Evolutionary conservation across 2,113 vertebrate genomes (phyloP), one percentile per base, ranked within the genome.

Genomic region (Chaetura pelagica): DNA sequence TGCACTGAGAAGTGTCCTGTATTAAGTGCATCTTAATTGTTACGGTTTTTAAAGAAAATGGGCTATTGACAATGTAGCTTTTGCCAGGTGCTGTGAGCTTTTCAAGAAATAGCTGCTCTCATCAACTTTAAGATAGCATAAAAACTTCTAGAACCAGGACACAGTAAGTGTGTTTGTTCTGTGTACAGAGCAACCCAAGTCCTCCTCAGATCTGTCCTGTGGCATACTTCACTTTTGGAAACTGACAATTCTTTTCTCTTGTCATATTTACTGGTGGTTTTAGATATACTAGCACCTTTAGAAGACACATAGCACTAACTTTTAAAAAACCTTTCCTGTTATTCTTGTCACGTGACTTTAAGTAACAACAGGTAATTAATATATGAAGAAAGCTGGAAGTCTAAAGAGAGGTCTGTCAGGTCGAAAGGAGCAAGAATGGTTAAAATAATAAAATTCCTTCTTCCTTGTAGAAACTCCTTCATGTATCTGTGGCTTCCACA

Each of bases 401-500:
- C 42, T 78, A 46, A 35, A 27, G 75, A 68, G 80, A 75, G 8
- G 4, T 38, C 21, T 2, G 1, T 32, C 12, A 15, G 23, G 8
- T 71, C 19, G 49, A 57, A 90, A 77, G 35, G 44, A 35, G 74
- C 9, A 26, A 46, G 66, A 79, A 61, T 19, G 26, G 7, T 12
- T 63, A 55, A 76, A 79, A 66, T 51, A 58, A 21, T 46, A 46
- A 62, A 91, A 59, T 2, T 2, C 1, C 27, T 40, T 18, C 9
- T 62, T 15, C 6, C 8, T 66, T 81, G 40, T 62, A 49, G 49
- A 66, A 87, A 29, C 34, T 57, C 27, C 18, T 48, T 51, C 15
- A 3, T 2, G 0, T 23, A 7, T 48, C 26, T 54, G 24, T 79
- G 61, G 21, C 26, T 75, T 81, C 5, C 38, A 32, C 6, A 18